Evolutionary conservation across 2,797 vertebrate species (phyloP).

Genomic region (Hyperoplus lanceolatus): DNA sequence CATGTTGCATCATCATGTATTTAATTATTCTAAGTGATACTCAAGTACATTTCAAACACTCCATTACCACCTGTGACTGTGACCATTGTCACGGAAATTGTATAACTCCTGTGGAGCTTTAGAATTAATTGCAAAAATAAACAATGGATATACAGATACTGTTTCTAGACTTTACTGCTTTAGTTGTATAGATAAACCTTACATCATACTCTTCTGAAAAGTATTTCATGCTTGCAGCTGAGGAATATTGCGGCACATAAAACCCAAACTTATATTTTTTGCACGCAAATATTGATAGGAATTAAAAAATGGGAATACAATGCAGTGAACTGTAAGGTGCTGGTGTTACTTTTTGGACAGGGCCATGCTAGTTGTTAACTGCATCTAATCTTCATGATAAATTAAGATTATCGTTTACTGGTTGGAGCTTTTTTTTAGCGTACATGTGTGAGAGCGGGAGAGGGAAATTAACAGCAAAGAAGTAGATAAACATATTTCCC

Average conservation of each 20-base stretch:
- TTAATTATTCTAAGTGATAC: conserved; percentile 35
- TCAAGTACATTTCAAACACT: conserved; percentile 36
- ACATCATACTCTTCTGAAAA: neutral
- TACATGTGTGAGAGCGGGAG: neutral
- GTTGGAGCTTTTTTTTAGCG: neutral
- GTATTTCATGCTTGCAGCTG: neutral
- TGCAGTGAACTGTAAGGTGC: neutral
- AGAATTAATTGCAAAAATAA: neutral
- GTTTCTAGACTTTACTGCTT: neutral
- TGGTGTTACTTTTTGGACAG: neutral
- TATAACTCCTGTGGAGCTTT: neutral
- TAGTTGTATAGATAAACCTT: neutral
- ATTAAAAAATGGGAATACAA: neutral
- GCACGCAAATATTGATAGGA: neutral
- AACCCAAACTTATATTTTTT: neutral
- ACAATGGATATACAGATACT: neutral
- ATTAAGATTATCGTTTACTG: neutral
- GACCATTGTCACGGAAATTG: neutral
- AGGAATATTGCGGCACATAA: neutral
- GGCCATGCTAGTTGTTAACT: neutral
- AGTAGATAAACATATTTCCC: neutral
- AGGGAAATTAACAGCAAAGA: neutral
- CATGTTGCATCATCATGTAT: conserved; percentile 13
- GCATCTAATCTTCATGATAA: neutral
- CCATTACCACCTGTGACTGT: neutral